Conservation (phyloP, 2,888 invertebrate species). For the Lasiommata megera region DNA sequence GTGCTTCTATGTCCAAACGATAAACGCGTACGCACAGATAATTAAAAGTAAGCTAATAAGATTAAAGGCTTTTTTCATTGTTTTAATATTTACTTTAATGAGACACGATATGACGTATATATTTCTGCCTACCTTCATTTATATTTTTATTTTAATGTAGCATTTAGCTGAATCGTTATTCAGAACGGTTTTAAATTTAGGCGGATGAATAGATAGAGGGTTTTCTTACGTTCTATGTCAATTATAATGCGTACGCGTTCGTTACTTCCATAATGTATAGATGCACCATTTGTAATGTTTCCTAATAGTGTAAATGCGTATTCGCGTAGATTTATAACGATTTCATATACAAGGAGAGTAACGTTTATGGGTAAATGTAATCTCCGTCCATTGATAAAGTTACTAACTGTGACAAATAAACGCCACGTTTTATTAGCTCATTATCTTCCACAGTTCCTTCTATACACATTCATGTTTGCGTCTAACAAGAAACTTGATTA, state of each 20-base stretch:
- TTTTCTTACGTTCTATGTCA: too few species aligned
- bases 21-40: conserved; percentile 10
- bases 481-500: conserved; percentile 6
- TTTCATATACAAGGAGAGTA: conserved; percentile 31
- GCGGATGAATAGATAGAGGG: not conserved
- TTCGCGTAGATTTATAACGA: conserved; percentile 17
- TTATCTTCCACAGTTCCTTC: conserved; percentile 23
- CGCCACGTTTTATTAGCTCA: conserved; percentile 9
- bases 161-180: too few species aligned
- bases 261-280: conserved; percentile 12
- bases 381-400: conserved; percentile 66
- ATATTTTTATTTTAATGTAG: too few species aligned
- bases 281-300: conserved; percentile 20
- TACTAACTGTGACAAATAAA: conserved; percentile 33
- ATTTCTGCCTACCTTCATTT: too few species aligned
- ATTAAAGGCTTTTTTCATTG: too few species aligned
- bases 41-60: not conserved
- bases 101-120: too few species aligned
- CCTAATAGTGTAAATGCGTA: conserved; percentile 27
- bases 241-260: conserved; percentile 18
- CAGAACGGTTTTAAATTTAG: too few species aligned
- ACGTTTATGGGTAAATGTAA: conserved; percentile 44
- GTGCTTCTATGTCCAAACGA: conserved; percentile 12
- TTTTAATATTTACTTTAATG: too few species aligned
- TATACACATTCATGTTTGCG: conserved; percentile 23